Evolutionary conservation across 2,113 vertebrate species (phyloP).

Genomic region (Hydropotes inermis): DNA sequence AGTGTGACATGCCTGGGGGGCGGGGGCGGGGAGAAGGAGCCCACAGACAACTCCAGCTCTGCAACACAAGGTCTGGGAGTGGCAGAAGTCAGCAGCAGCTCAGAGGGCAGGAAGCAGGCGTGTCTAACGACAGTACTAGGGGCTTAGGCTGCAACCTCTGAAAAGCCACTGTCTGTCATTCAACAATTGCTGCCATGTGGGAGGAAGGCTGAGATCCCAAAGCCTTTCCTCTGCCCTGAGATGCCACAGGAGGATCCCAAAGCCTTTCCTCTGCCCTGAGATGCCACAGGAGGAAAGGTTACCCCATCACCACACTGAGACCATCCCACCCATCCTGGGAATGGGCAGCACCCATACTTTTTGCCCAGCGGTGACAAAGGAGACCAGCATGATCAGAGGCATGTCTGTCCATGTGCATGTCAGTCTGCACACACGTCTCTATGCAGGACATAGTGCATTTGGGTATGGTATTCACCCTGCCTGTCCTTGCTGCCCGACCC

Average conservation of each 20-base stretch:
- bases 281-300: neutral
- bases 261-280: neutral
- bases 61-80: neutral
- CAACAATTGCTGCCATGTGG: neutral
- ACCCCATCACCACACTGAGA: neutral
- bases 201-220: neutral
- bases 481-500: no score
- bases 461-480: neutral
- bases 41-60: neutral
- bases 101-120: neutral
- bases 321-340: neutral
- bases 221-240: neutral
- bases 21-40: accelerated
- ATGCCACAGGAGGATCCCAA: neutral
- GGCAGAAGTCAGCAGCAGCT: neutral
- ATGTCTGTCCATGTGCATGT: accelerated
- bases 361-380: neutral
- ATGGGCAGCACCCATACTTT: neutral
- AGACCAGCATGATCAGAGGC: neutral
- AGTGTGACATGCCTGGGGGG: neutral
- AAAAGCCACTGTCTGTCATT: neutral
- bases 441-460: accelerated
- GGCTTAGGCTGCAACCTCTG: neutral
- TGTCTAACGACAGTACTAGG: neutral
- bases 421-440: accelerated